Percentiles rank a stretch among this genome's conserved stretches.
These are phyloP conservation scores for Dermolepida albohirtum DNA, from an alignment of 2,888 invertebrate genomes.

Conservation along the genomic window DNA sequence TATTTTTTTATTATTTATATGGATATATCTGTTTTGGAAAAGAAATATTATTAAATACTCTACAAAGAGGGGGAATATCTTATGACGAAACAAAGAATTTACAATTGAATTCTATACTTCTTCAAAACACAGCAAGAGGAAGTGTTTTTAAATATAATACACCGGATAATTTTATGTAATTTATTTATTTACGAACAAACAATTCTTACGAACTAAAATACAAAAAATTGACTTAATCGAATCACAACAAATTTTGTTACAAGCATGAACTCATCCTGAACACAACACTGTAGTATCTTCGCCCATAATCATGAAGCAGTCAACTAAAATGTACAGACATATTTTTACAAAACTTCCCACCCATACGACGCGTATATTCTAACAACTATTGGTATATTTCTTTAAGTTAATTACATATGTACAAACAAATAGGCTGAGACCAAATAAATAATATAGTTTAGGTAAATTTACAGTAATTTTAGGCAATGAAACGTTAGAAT, in stretches of 20 bases:
- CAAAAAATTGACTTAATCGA: background rate
- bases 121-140: too few relatives aligned
- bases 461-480: background rate
- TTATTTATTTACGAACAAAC: background rate
- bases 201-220: background rate
- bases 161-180: too few relatives aligned
- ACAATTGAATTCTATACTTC: too few relatives aligned
- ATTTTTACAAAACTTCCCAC: too few relatives aligned
- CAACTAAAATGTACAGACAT: background rate
- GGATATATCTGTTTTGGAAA: too few relatives aligned
- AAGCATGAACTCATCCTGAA: slow-evolving; percentile 17
- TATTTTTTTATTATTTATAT: too few relatives aligned
- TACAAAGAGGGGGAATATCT: too few relatives aligned
- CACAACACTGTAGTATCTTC: slow-evolving; percentile 35
- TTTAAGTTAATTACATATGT: slow-evolving; percentile 1
- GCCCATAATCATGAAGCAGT: background rate
- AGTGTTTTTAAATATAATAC: too few relatives aligned
- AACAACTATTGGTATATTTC: background rate
- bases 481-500: slow-evolving; percentile 3
- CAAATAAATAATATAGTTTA: slow-evolving; percentile 22
- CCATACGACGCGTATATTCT: background rate
- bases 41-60: too few relatives aligned
- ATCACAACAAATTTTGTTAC: slow-evolving; percentile 1
- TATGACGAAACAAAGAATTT: too few relatives aligned
- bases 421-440: background rate